These are phyloP conservation scores for Saccostrea glomerata DNA, from an alignment of 1,140 invertebrate species.

Conservation along the genomic window DNA sequence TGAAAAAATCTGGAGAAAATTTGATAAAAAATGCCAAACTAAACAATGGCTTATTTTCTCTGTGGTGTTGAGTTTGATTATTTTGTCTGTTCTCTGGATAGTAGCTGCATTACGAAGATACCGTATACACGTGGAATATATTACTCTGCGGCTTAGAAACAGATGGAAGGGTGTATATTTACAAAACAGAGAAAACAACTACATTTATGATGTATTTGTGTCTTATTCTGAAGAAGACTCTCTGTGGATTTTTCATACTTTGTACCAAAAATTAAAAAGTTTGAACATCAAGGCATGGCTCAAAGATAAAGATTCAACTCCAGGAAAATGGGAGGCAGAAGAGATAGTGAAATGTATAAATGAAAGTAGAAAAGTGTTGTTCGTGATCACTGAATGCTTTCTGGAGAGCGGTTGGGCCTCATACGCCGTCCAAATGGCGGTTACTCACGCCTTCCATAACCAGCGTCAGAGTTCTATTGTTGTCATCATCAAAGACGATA, in stretches of 20 bases:
- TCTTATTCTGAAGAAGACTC: neutral
- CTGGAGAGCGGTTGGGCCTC: neutral
- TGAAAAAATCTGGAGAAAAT: neutral
- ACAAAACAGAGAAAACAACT: neutral
- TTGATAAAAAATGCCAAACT: neutral
- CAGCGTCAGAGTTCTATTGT: neutral
- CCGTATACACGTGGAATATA: neutral
- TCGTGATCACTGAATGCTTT: neutral
- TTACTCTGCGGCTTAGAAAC: neutral
- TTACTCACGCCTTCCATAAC: neutral
- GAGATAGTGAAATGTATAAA: neutral
- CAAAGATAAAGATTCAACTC: neutral
- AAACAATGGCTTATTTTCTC: neutral
- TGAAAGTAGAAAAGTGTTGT: neutral
- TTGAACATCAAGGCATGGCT: neutral
- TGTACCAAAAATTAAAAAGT: neutral
- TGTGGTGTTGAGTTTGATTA: neutral
- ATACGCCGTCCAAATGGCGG: neutral
- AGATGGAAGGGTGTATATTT: neutral
- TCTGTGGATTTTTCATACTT: neutral
- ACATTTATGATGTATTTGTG: neutral
- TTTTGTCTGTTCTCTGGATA: neutral
- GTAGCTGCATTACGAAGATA: neutral
- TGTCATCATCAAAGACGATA: neutral
- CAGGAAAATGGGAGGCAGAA: neutral